Percentiles rank a stretch among this genome's conserved stretches.
phyloP scores from a whole-genome alignment of 1,140 invertebrate genomes.

The Bursaphelenchus mucronatus region DNA sequence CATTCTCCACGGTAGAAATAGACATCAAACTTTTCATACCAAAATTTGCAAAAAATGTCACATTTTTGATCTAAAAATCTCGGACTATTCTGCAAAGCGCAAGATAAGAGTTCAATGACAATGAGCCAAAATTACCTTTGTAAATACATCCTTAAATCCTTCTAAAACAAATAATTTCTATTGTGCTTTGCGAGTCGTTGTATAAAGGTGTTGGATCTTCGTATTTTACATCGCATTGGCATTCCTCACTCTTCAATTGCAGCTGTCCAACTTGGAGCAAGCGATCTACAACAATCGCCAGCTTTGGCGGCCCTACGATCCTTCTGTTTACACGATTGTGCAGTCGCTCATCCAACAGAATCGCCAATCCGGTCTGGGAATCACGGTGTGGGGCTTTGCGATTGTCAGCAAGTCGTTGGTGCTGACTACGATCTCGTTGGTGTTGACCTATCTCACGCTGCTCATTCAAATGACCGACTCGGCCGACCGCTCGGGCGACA shows the following conservation, averaged over 20 bases:
- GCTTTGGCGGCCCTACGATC: conserved; percentile 10
- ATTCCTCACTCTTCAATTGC: conserved; percentile 28
- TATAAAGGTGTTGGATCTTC: no score
- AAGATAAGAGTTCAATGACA: neutral
- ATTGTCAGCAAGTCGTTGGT: conserved; percentile 35
- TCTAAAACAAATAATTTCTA: conserved; percentile 8
- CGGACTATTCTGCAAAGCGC: no score
- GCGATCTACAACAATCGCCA: conserved; percentile 11
- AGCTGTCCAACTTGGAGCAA: conserved; percentile 19
- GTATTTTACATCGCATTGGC: conserved; percentile 14
- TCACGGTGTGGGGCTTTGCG: conserved; percentile 44
- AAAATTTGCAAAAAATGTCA: no score
- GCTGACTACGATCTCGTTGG: conserved; percentile 36
- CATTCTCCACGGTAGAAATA: no score
- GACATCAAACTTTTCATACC: no score
- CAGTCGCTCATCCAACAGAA: conserved; percentile 30
- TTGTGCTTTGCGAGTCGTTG: no score
- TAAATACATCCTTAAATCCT: neutral
- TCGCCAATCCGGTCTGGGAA: conserved; percentile 34
- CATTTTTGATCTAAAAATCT: no score
- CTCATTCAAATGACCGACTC: conserved; percentile 26
- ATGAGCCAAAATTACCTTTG: conserved; percentile 8
- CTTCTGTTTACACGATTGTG: conserved; percentile 29
- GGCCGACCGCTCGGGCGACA: no score
- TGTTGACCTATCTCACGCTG: conserved; percentile 31